These are phyloP conservation scores for Ianthella basta DNA, from an alignment of 37 sponge, comb jelly and placozoan species.

Conservation along the genomic window DNA sequence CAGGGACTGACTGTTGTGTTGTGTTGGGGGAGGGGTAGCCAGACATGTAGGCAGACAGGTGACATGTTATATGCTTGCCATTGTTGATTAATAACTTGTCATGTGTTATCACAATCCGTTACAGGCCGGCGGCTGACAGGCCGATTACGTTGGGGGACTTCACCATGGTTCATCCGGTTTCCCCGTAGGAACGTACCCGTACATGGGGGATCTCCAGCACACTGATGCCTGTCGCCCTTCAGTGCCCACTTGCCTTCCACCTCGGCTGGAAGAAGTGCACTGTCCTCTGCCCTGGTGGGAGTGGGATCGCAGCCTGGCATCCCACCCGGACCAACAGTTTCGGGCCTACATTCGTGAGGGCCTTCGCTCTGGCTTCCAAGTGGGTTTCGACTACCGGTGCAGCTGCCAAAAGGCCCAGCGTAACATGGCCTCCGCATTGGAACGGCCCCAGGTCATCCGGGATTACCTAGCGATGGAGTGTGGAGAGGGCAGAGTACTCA, in stretches of 20 bases:
- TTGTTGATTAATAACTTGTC: too few relatives aligned
- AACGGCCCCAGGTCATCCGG: conserved; percentile 9
- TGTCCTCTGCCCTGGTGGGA: not conserved
- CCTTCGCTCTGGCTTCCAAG: conserved; percentile 23
- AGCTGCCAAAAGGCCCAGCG: not conserved
- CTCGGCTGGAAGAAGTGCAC: not conserved
- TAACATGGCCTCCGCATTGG: conserved; percentile 4
- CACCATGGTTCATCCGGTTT: too few relatives aligned
- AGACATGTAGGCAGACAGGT: too few relatives aligned
- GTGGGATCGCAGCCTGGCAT: not conserved
- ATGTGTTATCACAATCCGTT: too few relatives aligned
- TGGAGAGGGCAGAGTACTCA: not conserved
- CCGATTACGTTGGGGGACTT: too few relatives aligned
- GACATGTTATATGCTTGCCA: too few relatives aligned
- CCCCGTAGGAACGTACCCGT: too few relatives aligned
- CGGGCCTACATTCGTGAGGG: conserved; percentile 5
- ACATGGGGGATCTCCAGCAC: too few relatives aligned
- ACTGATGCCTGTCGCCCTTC: too few relatives aligned
- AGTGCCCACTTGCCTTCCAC: not conserved
- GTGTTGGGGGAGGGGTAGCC: too few relatives aligned
- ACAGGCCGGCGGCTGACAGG: too few relatives aligned
- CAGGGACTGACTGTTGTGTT: too few relatives aligned
- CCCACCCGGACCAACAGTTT: conserved; percentile 22
- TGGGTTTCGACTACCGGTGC: not conserved
- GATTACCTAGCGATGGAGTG: conserved; percentile 19